These are phyloP conservation scores for Montipora sp. DNA, from an alignment of 64 coral and sea anemone species.

Conservation along the genomic window DNA sequence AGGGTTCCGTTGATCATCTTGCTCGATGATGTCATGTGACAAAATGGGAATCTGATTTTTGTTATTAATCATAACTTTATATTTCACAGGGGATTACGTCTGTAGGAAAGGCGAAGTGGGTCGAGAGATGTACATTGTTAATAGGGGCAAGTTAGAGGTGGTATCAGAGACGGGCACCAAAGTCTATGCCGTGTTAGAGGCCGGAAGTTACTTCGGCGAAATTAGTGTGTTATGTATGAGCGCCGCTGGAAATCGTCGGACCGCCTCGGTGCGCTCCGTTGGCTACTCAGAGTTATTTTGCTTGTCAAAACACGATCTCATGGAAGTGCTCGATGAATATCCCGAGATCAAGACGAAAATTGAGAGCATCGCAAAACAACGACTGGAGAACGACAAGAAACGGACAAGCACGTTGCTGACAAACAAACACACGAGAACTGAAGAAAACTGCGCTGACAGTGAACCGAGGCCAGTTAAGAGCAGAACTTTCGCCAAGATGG, in stretches of 20 bases:
- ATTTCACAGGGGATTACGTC: constrained; percentile 82
- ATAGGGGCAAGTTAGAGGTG: constrained; percentile 91
- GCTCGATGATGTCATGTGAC: too few relatives aligned
- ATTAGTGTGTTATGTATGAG: constrained; percentile 92
- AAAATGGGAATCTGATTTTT: too few relatives aligned
- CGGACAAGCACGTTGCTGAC: constrained; percentile 61
- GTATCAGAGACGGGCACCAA: constrained; percentile 85
- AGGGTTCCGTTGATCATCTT: too few relatives aligned
- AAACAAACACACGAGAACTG: constrained; percentile 24
- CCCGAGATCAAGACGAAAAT: constrained; percentile 91
- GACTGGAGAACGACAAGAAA: constrained; percentile 92
- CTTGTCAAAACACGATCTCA: constrained; percentile 90
- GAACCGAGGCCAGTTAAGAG: constrained; percentile 17
- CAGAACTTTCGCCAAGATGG: constrained; percentile 49
- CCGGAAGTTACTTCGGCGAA: constrained; percentile 98
- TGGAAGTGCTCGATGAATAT: constrained; percentile 91
- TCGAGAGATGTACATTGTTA: constrained; percentile 98
- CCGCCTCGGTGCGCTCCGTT: constrained; percentile 95
- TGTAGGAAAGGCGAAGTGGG: constrained; percentile 98
- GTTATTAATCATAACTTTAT: constrained; percentile 6
- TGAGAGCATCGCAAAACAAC: constrained; percentile 85
- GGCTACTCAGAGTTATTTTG: constrained; percentile 95
- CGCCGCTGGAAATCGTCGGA: constrained; percentile 82
- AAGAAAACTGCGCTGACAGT: neutral
- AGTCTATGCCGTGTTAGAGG: constrained; percentile 85